phyloP scores from a whole-genome alignment of 2,797 vertebrate genomes.

The Halcyon smyrnensis region DNA sequence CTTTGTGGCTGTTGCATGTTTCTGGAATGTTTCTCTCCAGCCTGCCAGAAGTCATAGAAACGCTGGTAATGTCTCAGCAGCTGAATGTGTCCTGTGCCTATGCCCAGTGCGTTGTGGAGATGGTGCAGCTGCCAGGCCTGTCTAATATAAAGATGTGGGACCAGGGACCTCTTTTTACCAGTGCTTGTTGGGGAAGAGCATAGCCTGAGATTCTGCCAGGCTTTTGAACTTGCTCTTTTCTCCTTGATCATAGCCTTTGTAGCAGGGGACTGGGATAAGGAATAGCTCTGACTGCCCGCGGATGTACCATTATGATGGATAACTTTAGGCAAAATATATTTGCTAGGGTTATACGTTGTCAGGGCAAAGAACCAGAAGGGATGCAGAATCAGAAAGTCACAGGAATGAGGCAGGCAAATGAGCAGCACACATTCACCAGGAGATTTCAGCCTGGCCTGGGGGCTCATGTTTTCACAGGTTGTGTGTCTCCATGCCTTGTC shows the following conservation, averaged over 20 bases:
- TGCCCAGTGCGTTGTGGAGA: not conserved
- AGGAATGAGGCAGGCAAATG: not conserved
- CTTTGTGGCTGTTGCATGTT: not conserved
- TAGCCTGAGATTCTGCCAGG: not conserved
- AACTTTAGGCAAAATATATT: not conserved
- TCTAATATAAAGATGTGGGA: not conserved
- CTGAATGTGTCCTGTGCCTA: not conserved
- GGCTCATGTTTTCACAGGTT: not conserved
- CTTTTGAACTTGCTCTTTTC: not conserved
- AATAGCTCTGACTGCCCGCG: not conserved
- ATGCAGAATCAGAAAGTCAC: not conserved
- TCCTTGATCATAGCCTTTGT: not conserved
- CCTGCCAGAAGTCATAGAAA: not conserved
- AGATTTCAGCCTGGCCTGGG: not conserved
- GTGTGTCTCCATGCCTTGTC: not conserved
- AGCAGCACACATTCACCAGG: too few relatives aligned
- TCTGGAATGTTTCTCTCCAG: not conserved
- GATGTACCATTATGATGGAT: not conserved
- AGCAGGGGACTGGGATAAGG: not conserved
- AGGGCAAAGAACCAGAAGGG: not conserved
- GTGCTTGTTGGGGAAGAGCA: not conserved
- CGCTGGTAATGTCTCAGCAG: not conserved
- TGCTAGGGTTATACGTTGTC: not conserved
- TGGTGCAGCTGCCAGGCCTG: not conserved
- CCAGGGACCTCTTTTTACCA: not conserved